Evolutionary conservation across 1,140 invertebrate species (phyloP), one percentile per base, ranked within the genome.

Genomic region (Acromyrmex charruanus): DNA sequence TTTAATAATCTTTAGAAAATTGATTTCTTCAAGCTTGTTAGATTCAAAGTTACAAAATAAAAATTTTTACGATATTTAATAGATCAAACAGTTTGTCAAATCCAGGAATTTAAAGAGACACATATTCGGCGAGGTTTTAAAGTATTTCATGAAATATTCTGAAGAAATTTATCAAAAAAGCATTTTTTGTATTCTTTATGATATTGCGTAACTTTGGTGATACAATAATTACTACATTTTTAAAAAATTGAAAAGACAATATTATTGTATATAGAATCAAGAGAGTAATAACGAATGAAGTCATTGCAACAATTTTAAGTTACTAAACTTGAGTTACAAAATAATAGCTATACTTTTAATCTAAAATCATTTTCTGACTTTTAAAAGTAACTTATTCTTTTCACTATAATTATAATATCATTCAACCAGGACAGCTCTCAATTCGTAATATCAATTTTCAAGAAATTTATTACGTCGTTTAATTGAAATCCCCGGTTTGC

Each of bases 401-500:
- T 68, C 10, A 49, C 9, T 7, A 35, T n/a, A 31, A 25, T 75
- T 39, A 39, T 39, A n/a, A 28, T 63, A 49, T 7, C 31, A 3
- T 44, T 1, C n/a, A 21, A 65, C 18, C 21, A 7, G 16, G 28
- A 12, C 21, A 58, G 28, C 39, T n/a, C 5, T 69, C 16, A 53
- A 68, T 55, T 69, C 35, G 49, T 12, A 9, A 55, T 28, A 44
- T 69, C 10, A 4, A 28, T 39, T 39, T 28, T 3, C 5, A 14
- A 5, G 65, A 55, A 25, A 25, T 69, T 39, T 25, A 28, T 81
- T 25, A 10, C 14, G 2, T 16, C 25, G n/a, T 10, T 14, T 68
- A 35, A n/a, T 80, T 12, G 31, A 81, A 81, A 81, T 81, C 68
- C 21, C 21, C 31, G 31, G 16, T 39, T 69, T 9, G 63, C 51